Percentiles rank a stretch among this genome's conserved stretches.
Evolutionary conservation across 2,888 invertebrate species (phyloP).

Genomic region (Syrphus vitripennis): DNA sequence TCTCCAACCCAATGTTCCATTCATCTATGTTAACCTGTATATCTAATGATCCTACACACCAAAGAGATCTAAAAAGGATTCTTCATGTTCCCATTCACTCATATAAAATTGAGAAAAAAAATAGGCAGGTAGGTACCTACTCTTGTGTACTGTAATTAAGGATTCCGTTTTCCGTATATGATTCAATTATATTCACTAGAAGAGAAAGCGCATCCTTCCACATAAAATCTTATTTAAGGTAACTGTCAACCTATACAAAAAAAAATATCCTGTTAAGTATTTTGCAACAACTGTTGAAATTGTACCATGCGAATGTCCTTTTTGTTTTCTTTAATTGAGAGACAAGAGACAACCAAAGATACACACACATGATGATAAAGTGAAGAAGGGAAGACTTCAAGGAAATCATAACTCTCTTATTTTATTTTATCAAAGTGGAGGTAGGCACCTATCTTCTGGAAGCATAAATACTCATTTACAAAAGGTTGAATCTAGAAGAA

Average conservation of each 20-base stretch:
- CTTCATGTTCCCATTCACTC: too few relatives aligned
- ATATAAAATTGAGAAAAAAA: background rate
- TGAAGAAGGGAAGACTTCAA: background rate
- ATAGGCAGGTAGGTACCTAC: background rate
- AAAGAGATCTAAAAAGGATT: too few relatives aligned
- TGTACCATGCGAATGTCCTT: conserved; percentile 28
- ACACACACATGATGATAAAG: background rate
- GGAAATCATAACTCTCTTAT: conserved; percentile 28
- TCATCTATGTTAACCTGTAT: too few relatives aligned
- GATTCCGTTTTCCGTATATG: conserved; percentile 36
- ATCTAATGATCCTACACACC: too few relatives aligned
- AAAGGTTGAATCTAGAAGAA: background rate
- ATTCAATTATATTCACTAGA: conserved; percentile 38
- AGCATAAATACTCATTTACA: background rate
- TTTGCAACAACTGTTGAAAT: conserved; percentile 11
- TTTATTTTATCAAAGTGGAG: background rate
- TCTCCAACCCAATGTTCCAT: too few relatives aligned
- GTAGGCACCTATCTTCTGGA: background rate
- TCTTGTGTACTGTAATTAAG: conserved; percentile 44
- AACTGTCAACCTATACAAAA: conserved; percentile 22
- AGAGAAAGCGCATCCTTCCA: conserved; percentile 16
- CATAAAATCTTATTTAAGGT: conserved; percentile 8
- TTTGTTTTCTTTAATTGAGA: conserved; percentile 53
- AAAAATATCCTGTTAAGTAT: background rate
- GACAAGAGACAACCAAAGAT: conserved; percentile 32